Evolutionary conservation across 2,797 vertebrate species (phyloP).

Genomic region (Acanthopagrus latus): DNA sequence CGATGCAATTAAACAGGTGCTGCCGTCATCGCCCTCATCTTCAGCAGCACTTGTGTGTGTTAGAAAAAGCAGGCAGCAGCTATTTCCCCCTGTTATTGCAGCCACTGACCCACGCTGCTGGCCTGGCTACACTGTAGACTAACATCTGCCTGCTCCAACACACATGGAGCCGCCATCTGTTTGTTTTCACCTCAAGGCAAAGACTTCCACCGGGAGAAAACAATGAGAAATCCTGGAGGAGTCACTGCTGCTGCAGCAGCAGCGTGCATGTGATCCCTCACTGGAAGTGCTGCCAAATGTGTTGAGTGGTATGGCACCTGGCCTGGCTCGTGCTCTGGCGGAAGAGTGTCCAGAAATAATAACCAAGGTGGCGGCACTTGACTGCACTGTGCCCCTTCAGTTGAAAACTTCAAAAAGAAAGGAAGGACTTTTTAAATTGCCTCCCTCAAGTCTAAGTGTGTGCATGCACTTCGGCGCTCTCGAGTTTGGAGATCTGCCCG

Average conservation of each 20-base stretch:
- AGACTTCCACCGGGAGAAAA: slow-evolving; percentile 6
- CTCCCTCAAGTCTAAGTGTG: slow-evolving; percentile 38
- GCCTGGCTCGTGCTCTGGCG: not conserved
- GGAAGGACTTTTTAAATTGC: slow-evolving; percentile 49
- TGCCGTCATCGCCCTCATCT: not conserved
- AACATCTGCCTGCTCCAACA: slow-evolving; percentile 33
- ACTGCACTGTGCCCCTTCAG: slow-evolving; percentile 30
- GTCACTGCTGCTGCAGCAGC: slow-evolving; percentile 15
- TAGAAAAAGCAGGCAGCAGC: not conserved
- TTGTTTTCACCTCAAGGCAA: slow-evolving; percentile 35
- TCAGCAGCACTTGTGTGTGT: slow-evolving; percentile 2
- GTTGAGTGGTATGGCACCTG: slow-evolving; percentile 17
- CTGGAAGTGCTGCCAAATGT: not conserved
- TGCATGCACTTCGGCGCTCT: slow-evolving; percentile 13
- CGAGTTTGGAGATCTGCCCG: slow-evolving; percentile 33
- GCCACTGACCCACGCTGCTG: slow-evolving; percentile 30
- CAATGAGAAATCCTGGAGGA: slow-evolving; percentile 34
- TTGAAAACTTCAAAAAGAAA: slow-evolving; percentile 40
- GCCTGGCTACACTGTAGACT: not conserved
- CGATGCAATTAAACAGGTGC: slow-evolving; percentile 9
- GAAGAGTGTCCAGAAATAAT: slow-evolving; percentile 19
- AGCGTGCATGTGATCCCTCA: slow-evolving; percentile 22
- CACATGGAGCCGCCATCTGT: slow-evolving; percentile 41
- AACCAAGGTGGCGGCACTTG: slow-evolving; percentile 37
- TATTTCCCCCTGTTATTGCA: slow-evolving; percentile 18